Conservation (phyloP, 2,797 vertebrate species). For the Amniataba percoides region DNA sequence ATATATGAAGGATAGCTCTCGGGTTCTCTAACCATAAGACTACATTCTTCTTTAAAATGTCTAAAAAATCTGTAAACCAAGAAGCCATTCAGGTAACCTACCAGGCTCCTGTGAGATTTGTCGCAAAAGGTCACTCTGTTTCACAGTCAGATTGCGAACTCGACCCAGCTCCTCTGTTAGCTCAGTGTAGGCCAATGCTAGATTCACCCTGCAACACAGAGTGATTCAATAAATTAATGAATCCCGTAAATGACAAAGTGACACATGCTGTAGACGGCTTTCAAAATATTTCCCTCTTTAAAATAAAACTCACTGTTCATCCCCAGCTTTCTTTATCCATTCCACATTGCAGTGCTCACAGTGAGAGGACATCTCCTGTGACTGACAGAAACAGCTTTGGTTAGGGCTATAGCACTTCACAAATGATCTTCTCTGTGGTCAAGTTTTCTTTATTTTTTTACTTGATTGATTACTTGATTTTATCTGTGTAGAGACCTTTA, state of each 20-base stretch:
- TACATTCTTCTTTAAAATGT: not conserved
- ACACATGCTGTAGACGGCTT: not conserved
- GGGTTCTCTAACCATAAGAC: not conserved
- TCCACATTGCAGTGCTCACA: constrained; percentile 91
- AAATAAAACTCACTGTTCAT: constrained; percentile 89
- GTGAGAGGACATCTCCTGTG: constrained; percentile 68
- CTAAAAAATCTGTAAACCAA: not conserved
- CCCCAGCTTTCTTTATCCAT: constrained; percentile 93
- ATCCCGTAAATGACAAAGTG: not conserved
- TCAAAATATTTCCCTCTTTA: not conserved
- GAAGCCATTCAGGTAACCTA: constrained; percentile 34
- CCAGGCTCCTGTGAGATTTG: constrained; percentile 84
- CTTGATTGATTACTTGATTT: not conserved
- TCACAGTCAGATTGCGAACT: constrained; percentile 84
- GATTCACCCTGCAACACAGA: constrained; percentile 85
- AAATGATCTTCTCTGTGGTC: too few species aligned
- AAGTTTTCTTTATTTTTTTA: too few species aligned
- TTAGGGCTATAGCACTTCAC: not conserved
- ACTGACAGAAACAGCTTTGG: constrained; percentile 40
- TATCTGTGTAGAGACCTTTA: not conserved
- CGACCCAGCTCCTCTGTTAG: constrained; percentile 90
- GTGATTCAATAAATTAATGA: not conserved
- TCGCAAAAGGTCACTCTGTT: constrained; percentile 85
- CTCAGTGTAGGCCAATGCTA: constrained; percentile 92
- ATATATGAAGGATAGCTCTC: too few species aligned